Base-by-base conservation (phyloP, 1,140 invertebrate species). In the Euura saliciscinereae region DNA sequence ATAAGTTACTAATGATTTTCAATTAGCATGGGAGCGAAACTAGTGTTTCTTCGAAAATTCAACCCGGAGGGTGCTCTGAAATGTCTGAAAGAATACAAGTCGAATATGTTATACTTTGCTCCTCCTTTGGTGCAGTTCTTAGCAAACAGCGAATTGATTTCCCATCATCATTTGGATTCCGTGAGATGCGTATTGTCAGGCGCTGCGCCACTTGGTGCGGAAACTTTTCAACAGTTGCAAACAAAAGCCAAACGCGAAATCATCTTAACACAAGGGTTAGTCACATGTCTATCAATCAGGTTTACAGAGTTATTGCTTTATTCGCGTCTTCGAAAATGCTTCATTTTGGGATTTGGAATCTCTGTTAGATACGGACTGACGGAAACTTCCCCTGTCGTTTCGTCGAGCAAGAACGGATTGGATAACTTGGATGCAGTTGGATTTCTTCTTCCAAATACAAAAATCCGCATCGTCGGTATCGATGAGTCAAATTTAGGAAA, bases 41-140 rank as follows among this genome's bases (percentile, higher is more conserved):
- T 94, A n/a, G 86, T 95, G 1, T 92, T 92, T 2, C 72, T 96
- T 67, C 92, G 93, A 0, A 90, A 90, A 82, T 97, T 97, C 77
- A 87, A 89, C 68, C 88, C 90, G 0, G 87, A 91, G 3, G 86
- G 85, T 28, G 91, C 91, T 68, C 77, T 92, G 6, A 83, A 89
- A 28, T 74, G 89, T 0, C 74, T 93, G 73, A 28, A 28, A 28
- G 87, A 89, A n/a, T 83, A 91, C 77, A 86, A 88, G 78, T 86
- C 88, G n/a, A 88, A 86, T 64, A 73, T 89, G 2, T 74, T 93
- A 5, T 90, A 90, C 75, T 11, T 90, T 4, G 92, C 91, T 28
- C 92, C 92, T 8, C 91, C 92, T 10, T 88, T 92, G 43, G 90
- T 93, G 28, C 86, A 92, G 13, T 94, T 96, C 78, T 85, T 96